Evolutionary conservation across 2,797 vertebrate genomes (phyloP).

Genomic region (Notoglanidium macrostoma): DNA sequence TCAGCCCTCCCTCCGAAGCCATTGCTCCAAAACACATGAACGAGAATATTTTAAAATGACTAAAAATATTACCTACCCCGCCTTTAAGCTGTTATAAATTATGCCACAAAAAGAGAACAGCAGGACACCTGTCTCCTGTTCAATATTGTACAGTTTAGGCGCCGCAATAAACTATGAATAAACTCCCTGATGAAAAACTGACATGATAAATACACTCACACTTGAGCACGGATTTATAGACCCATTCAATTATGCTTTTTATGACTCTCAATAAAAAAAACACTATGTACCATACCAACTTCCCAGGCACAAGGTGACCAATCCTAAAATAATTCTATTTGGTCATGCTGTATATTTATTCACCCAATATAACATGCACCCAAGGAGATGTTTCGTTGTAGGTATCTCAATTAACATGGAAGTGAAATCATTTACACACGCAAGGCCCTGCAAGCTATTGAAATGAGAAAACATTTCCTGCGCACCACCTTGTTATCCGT

Average conservation of each 20-base stretch:
- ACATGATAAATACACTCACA: slow-evolving; percentile 1
- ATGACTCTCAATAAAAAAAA: background rate
- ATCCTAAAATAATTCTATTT: background rate
- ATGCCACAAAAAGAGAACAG: background rate
- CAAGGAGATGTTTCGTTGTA: background rate
- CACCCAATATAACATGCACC: background rate
- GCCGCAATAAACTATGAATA: background rate
- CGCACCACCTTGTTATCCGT: background rate
- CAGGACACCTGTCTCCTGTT: background rate
- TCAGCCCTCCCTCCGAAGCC: too few relatives aligned
- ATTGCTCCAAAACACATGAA: too few relatives aligned
- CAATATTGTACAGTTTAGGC: slow-evolving; percentile 1
- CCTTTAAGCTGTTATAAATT: background rate
- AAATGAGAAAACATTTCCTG: background rate
- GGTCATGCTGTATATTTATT: background rate
- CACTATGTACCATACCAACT: background rate
- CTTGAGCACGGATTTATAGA: background rate
- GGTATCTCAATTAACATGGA: background rate
- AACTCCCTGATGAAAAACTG: background rate
- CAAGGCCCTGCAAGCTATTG: background rate
- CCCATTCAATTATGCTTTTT: background rate
- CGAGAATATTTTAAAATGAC: too few relatives aligned
- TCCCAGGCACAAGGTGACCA: background rate
- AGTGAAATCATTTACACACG: background rate
- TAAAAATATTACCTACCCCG: too few relatives aligned